phyloP scores from a whole-genome alignment of 2,888 invertebrate species.

The Oxycera nigricornis region DNA sequence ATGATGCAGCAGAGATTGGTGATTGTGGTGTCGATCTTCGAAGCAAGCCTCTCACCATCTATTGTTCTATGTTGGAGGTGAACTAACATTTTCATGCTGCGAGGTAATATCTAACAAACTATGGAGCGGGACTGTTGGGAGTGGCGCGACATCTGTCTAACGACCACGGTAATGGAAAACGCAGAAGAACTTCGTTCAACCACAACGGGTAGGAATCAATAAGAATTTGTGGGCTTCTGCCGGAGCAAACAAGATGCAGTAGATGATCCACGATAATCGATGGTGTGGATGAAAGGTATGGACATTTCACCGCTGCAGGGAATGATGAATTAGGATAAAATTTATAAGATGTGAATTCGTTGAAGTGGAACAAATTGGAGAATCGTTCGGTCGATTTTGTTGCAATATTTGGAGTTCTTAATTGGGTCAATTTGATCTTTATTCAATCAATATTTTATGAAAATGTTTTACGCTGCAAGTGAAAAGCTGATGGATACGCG shows the following conservation, averaged over 20 bases:
- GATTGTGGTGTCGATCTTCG: neutral
- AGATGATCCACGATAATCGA: constrained; percentile 2
- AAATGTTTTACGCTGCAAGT: too few relatives aligned
- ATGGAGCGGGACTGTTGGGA: neutral
- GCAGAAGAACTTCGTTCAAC: neutral
- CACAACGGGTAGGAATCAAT: neutral
- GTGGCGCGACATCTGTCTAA: constrained; percentile 7
- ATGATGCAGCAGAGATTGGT: neutral
- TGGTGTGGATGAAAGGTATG: neutral
- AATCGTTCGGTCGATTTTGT: neutral
- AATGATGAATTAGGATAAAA: neutral
- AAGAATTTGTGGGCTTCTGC: neutral
- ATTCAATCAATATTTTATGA: neutral
- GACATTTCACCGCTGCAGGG: constrained; percentile 3
- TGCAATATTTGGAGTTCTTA: too few relatives aligned
- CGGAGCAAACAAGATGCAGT: neutral
- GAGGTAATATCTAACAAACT: neutral
- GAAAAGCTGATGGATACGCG: too few relatives aligned
- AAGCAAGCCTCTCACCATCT: neutral
- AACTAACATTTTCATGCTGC: neutral
- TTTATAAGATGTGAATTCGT: neutral
- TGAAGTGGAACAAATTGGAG: neutral
- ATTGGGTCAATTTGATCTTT: neutral
- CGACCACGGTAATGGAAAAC: neutral
- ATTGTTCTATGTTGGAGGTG: constrained; percentile 5